Evolutionary conservation across 2,113 vertebrate genomes (phyloP).

Genomic region (Pelecanoides urinatrix): DNA sequence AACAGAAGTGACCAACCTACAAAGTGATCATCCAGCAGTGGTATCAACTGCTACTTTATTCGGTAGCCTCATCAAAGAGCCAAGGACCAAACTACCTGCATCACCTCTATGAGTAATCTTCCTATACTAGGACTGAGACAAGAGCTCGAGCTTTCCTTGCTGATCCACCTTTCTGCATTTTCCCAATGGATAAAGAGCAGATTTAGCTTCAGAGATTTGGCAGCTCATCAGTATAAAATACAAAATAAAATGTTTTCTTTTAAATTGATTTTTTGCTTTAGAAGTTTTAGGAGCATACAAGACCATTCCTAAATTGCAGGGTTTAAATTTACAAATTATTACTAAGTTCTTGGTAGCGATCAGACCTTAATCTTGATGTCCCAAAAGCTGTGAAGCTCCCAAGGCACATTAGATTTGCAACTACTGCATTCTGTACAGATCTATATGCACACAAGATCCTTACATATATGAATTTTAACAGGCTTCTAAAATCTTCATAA

Average conservation of each 20-base stretch:
- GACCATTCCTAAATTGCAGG: neutral
- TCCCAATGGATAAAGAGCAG: neutral
- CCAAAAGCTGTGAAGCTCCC: neutral
- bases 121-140: neutral
- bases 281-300: neutral
- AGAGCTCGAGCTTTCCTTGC: neutral
- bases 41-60: neutral
- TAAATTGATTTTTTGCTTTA: neutral
- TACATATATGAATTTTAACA: rapidly evolving
- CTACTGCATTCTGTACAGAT: neutral
- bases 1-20: neutral
- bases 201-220: neutral
- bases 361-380: neutral
- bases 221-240: neutral
- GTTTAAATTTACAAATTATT: neutral
- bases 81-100: neutral
- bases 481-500: neutral
- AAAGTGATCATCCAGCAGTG: neutral
- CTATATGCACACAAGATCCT: neutral
- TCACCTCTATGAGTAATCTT: rapidly evolving
- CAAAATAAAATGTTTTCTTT: neutral
- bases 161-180: neutral
- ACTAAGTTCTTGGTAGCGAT: neutral
- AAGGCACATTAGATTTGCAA: neutral
- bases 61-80: neutral